A percentile compares a stretch with the other conserved stretches of the same genome.
These are phyloP conservation scores for Xenentodon cancila DNA, from an alignment of 2,797 vertebrate genomes.

Conservation along the genomic window DNA sequence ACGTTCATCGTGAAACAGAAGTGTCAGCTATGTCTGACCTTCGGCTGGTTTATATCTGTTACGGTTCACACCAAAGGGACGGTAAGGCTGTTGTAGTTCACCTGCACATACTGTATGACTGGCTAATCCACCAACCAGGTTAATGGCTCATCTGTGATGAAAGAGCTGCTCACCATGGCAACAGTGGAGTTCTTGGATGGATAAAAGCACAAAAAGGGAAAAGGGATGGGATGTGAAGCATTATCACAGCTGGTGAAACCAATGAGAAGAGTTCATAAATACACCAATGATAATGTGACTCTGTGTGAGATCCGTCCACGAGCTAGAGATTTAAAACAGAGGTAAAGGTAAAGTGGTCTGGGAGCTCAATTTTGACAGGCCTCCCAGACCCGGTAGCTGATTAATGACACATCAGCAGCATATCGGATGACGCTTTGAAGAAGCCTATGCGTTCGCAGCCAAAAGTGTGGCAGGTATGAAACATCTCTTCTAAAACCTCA, in stretches of 20 bases:
- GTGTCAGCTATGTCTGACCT: constrained; percentile 17
- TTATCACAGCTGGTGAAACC: constrained; percentile 5
- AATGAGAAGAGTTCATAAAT: not conserved
- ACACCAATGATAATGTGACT: not conserved
- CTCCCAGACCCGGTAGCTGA: too few species aligned
- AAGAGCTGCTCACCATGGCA: constrained; percentile 46
- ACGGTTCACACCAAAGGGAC: not conserved
- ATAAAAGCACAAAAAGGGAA: constrained; percentile 19
- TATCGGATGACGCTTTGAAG: too few species aligned
- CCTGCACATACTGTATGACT: constrained; percentile 1
- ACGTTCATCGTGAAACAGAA: constrained; percentile 33
- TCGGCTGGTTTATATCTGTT: constrained; percentile 1
- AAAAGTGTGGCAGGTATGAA: too few species aligned
- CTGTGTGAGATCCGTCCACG: too few species aligned
- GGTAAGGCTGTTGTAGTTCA: not conserved
- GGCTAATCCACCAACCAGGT: constrained; percentile 18
- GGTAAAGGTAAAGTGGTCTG: too few species aligned
- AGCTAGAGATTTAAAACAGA: not conserved
- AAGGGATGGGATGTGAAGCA: constrained; percentile 6
- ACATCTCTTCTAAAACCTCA: too few species aligned
- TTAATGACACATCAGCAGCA: too few species aligned
- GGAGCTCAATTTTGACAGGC: too few species aligned
- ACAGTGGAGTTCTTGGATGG: constrained; percentile 35
- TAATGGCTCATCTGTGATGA: constrained; percentile 16
- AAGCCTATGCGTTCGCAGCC: too few species aligned